Percentiles rank a stretch among this genome's conserved stretches.
Conservation (phyloP, 2,888 invertebrate species). For the Trachelus stipa region DNA sequence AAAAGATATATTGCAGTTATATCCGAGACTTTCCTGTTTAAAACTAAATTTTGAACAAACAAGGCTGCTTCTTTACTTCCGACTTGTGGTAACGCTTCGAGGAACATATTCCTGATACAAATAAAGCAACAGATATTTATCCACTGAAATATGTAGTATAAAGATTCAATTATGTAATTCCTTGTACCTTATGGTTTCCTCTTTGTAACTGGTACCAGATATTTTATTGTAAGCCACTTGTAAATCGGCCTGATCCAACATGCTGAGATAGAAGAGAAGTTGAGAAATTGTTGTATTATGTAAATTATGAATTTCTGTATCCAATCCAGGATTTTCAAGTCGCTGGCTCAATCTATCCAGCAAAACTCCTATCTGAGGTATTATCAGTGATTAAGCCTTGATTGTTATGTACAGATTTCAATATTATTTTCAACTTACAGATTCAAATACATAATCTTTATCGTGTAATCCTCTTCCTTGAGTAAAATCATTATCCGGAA, state of each 20-base stretch:
- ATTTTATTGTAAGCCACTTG: constrained; percentile 58
- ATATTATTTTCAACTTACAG: constrained; percentile 40
- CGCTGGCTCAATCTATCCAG: constrained; percentile 59
- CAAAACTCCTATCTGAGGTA: constrained; percentile 52
- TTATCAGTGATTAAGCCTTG: background rate
- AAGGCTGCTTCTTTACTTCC: constrained; percentile 76
- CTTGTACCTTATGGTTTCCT: constrained; percentile 74
- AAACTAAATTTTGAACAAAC: constrained; percentile 75
- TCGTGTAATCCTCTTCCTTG: constrained; percentile 54
- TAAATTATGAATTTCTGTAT: constrained; percentile 57
- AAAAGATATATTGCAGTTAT: constrained; percentile 75
- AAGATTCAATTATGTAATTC: background rate
- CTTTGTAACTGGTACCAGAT: constrained; percentile 78
- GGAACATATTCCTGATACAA: constrained; percentile 73
- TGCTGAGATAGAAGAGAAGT: constrained; percentile 63
- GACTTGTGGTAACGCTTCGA: constrained; percentile 78
- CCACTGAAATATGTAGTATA: background rate
- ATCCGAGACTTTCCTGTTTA: constrained; percentile 73
- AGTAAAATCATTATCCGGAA: constrained; percentile 56
- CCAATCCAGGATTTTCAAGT: constrained; percentile 60
- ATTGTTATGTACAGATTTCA: background rate
- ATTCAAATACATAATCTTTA: constrained; percentile 50
- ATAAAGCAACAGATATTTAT: constrained; percentile 9
- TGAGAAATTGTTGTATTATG: constrained; percentile 66
- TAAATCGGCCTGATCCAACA: constrained; percentile 61